phyloP scores from a whole-genome alignment of 2,797 vertebrate species.

The Pangasius macronema region DNA sequence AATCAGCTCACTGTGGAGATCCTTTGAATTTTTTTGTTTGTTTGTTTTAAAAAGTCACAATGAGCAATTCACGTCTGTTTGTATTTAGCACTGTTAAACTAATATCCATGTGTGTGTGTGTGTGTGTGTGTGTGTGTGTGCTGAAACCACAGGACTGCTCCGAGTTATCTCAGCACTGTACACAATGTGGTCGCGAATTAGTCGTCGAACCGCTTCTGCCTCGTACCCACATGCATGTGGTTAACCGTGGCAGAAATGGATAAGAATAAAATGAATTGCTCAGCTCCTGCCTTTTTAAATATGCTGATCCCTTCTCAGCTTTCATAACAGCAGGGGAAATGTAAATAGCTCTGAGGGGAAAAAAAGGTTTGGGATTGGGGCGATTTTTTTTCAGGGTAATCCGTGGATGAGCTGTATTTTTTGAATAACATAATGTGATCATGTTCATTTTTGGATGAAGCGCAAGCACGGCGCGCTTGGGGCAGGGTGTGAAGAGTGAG shows the following conservation, averaged over 20 bases:
- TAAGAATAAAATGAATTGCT: slow-evolving; percentile 46
- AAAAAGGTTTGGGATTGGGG: slow-evolving; percentile 30
- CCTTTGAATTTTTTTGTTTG: slow-evolving; percentile 23
- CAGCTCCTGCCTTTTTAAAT: slow-evolving; percentile 40
- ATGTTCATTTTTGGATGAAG: slow-evolving; percentile 29
- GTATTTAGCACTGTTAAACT: background rate
- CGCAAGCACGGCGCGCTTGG: background rate
- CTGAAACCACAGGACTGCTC: slow-evolving; percentile 25
- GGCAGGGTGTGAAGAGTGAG: background rate
- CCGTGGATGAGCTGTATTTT: slow-evolving; percentile 49
- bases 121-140: slow-evolving; percentile 3
- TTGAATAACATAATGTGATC: slow-evolving; percentile 46
- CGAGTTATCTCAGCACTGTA: slow-evolving; percentile 27
- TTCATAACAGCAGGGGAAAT: slow-evolving; percentile 27
- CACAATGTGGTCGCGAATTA: slow-evolving; percentile 30
- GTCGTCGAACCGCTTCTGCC: background rate
- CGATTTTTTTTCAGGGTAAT: slow-evolving; percentile 34
- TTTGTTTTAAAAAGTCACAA: slow-evolving; percentile 33
- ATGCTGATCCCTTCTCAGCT: slow-evolving; percentile 36
- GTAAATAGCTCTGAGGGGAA: slow-evolving; percentile 42
- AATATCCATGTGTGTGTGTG: slow-evolving; percentile 26
- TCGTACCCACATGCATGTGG: background rate
- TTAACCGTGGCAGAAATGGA: slow-evolving; percentile 25
- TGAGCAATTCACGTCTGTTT: slow-evolving; percentile 10
- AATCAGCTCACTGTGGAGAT: slow-evolving; percentile 33